Conservation (phyloP, 2,888 invertebrate genomes). For the Hydroisotoma schaefferi region DNA sequence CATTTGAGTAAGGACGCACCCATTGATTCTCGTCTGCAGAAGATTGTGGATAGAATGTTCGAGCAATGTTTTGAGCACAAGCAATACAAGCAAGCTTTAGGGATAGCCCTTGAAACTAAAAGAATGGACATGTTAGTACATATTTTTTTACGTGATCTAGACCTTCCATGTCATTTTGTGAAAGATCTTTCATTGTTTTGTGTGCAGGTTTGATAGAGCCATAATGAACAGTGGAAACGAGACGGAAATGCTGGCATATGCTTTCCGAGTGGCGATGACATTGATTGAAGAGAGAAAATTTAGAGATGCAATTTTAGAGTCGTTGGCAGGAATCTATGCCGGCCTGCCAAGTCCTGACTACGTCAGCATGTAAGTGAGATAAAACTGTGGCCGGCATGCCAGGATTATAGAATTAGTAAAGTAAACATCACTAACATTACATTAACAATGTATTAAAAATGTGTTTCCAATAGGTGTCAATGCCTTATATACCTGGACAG, state of each 20-base stretch:
- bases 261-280: constrained; percentile 95
- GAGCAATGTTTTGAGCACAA: constrained; percentile 90
- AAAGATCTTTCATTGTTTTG: background rate
- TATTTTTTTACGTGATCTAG: background rate
- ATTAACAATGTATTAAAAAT: background rate
- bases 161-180: background rate
- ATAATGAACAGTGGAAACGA: constrained; percentile 63
- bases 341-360: constrained; percentile 89
- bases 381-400: background rate
- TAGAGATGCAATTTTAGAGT: constrained; percentile 81
- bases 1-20: constrained; percentile 64
- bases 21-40: constrained; percentile 80
- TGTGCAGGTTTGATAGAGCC: constrained; percentile 38
- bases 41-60: constrained; percentile 96
- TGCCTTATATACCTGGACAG: constrained; percentile 96
- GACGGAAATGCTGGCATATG: constrained; percentile 87
- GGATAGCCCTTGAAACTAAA: constrained; percentile 91
- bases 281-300: constrained; percentile 91
- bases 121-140: constrained; percentile 81
- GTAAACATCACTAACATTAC: background rate
- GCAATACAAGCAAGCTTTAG: constrained; percentile 92
- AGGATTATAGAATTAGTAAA: background rate
- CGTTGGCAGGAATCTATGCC: constrained; percentile 84
- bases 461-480: constrained; percentile 61
- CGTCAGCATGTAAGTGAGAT: constrained; percentile 71